Evolutionary conservation across 1,140 invertebrate species (phyloP).

Genomic region (Zaprionus ghesquierei): DNA sequence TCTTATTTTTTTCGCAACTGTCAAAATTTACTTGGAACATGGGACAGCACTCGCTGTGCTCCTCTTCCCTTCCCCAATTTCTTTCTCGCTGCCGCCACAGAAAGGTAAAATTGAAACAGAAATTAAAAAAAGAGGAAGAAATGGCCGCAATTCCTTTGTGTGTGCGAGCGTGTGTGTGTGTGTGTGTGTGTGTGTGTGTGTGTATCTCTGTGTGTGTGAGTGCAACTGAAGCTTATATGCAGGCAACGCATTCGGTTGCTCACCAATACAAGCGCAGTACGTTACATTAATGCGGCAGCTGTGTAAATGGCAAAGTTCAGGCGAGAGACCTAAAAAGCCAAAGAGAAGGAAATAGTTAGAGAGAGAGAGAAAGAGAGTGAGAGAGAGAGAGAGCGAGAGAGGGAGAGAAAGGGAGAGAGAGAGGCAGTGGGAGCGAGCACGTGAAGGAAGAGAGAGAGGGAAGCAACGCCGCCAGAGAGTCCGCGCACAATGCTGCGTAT

Average conservation of each 20-base stretch:
- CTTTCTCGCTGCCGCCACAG: not conserved
- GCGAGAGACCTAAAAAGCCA: slow-evolving; percentile 36
- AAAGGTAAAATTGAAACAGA: slow-evolving; percentile 49
- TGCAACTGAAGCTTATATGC: slow-evolving; percentile 23
- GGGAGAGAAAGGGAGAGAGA: not conserved
- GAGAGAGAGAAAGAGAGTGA: not conserved
- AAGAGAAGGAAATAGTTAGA: not conserved
- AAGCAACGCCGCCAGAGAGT: slow-evolving; percentile 20
- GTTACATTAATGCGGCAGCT: slow-evolving; percentile 46
- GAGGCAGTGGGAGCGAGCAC: not conserved
- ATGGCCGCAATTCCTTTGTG: slow-evolving; percentile 24
- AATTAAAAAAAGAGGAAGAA: slow-evolving; percentile 46
- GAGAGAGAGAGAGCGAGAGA: not conserved
- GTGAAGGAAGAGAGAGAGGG: slow-evolving; percentile 9
- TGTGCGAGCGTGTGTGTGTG: slow-evolving; percentile 5
- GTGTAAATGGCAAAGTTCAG: slow-evolving; percentile 48
- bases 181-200: slow-evolving; percentile 7
- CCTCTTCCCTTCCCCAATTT: too few relatives aligned
- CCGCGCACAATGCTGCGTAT: slow-evolving; percentile 43
- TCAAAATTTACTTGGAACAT: slow-evolving; percentile 43
- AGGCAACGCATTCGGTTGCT: slow-evolving; percentile 9
- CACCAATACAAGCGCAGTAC: slow-evolving; percentile 15
- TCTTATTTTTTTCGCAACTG: slow-evolving; percentile 45
- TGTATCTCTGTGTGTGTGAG: slow-evolving; percentile 2
- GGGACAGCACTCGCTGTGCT: not conserved